Evolutionary conservation across 2,797 vertebrate genomes (phyloP).

Genomic region (Ctenopoma kingsleyae): DNA sequence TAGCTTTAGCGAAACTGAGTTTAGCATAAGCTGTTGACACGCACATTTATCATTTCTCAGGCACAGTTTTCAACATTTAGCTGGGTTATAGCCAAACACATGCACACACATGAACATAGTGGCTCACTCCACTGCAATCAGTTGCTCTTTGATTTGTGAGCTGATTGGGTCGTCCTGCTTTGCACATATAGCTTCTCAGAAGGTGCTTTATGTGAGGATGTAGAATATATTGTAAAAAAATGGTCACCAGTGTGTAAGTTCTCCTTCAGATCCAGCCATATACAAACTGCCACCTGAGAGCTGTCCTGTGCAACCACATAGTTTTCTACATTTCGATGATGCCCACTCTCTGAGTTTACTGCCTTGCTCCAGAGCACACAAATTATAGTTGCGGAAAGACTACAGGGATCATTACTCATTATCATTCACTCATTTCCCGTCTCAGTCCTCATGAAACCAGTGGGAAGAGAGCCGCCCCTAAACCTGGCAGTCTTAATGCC

Average conservation of each 20-base stretch:
- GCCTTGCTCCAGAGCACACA: conserved; percentile 24
- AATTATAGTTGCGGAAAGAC: conserved; percentile 13
- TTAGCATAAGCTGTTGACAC: conserved; percentile 1
- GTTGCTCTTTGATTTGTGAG: conserved; percentile 13
- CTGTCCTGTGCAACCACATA: neutral
- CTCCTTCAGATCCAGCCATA: neutral
- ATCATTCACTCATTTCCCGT: conserved; percentile 35
- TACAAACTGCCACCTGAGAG: neutral
- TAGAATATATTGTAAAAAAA: no score
- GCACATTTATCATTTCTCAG: neutral
- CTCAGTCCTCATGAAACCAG: conserved; percentile 30
- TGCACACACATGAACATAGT: neutral
- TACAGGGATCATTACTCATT: conserved; percentile 13
- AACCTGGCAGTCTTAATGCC: conserved; percentile 32
- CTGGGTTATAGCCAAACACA: neutral
- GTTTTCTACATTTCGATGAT: neutral
- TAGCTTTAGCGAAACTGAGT: neutral
- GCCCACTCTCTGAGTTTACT: conserved; percentile 29
- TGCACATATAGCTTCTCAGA: conserved; percentile 1
- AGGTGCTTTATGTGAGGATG: no score
- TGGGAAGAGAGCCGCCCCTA: conserved; percentile 25
- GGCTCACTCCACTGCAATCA: conserved; percentile 5
- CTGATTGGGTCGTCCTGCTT: conserved; percentile 13
- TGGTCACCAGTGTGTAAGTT: neutral
- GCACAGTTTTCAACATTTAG: conserved; percentile 3